Evolutionary conservation across 2,888 invertebrate genomes (phyloP), one percentile per base, ranked within the genome.

Genomic region (Drosophila gaucha): DNA sequence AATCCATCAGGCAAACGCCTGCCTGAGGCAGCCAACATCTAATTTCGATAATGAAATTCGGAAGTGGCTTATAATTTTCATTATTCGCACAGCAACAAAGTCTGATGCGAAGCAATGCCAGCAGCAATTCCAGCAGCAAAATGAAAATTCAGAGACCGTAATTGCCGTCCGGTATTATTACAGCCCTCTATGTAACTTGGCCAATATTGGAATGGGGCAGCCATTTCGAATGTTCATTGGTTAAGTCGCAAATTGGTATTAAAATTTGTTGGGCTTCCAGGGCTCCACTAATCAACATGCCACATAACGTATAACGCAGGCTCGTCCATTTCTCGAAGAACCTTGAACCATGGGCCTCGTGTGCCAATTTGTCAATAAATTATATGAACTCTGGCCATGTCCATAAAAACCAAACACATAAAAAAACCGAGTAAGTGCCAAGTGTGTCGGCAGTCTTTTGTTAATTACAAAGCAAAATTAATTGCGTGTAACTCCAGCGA

Each of bases 21-120:
- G 28, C 39, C 46, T 14, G 24, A 5, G 20, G 28, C 68, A 54
- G 43, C 44, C 73, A 52, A 67, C 80, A 79, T 80, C 86, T 80
- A 86, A 84, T 79, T 82, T 82, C 80, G 87, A 86, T 85, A 85
- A 86, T 86, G 82, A 84, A 86, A 84, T 79, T 86, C 85, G 86
- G 86, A 86, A 85, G 80, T 86, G 67, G 76, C 71, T 86, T 82
- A 82, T 85, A 80, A 84, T 86, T 86, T 82, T 65, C 79, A 84
- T 86, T 84, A 77, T 73, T 67, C 67, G 65, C 67, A n/a, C n/a
- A 55, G 57, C 69, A 85, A 71, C 59, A 56, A 49, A 31, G 50
- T 28, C 49, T 59, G 43, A 10, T 33, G 41, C 46, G 18, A 14
- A 12, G 33, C 36, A 52, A 41, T 16, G 26, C 30, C 30, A 41